Conservation (phyloP, 2,797 vertebrate genomes). For the Heliangelus exortis region DNA sequence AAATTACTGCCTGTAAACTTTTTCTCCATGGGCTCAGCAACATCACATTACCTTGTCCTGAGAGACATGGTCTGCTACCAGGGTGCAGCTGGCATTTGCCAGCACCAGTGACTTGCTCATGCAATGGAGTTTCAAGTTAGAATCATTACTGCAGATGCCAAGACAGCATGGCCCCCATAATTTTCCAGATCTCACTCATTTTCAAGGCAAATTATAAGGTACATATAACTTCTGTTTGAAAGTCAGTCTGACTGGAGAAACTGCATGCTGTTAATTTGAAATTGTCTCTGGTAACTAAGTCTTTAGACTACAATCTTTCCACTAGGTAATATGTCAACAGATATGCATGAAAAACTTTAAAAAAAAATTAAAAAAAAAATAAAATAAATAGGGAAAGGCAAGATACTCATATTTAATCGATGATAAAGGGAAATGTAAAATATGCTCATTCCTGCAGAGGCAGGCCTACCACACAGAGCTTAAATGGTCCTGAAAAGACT, state of each 20-base stretch:
- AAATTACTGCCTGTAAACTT: background rate
- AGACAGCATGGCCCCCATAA: background rate
- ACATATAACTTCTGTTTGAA: background rate
- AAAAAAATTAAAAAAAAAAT: background rate
- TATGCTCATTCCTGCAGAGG: background rate
- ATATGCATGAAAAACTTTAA: background rate
- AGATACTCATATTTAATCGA: background rate
- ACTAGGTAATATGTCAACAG: background rate
- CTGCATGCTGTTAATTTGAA: background rate
- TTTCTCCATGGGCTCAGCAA: background rate
- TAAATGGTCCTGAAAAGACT: slow-evolving; percentile 10
- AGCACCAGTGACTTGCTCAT: background rate
- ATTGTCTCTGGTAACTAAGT: background rate
- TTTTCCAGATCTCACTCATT: background rate
- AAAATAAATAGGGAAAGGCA: background rate
- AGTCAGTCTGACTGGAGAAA: background rate
- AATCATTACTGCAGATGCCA: background rate
- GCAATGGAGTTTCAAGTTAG: background rate
- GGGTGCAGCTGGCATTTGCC: background rate
- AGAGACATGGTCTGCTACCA: background rate
- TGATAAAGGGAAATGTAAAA: slow-evolving; percentile 3
- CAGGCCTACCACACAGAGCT: background rate
- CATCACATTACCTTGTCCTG: background rate
- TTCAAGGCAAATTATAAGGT: background rate
- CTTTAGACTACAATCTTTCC: background rate